These are phyloP conservation scores for Dasyurus viverrinus DNA, from an alignment of 2,113 vertebrate species.

Conservation along the genomic window DNA sequence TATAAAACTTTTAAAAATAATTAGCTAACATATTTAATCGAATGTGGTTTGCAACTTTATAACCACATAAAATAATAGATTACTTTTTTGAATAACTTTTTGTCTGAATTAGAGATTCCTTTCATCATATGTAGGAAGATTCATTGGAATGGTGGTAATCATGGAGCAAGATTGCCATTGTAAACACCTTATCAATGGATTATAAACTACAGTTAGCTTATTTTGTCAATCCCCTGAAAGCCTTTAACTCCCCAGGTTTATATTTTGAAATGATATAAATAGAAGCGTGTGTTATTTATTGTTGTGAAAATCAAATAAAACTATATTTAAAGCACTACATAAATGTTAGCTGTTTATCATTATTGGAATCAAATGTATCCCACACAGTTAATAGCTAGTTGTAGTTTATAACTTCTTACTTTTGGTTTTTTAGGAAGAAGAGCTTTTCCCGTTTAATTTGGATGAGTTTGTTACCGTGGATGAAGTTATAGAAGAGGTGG, in stretches of 20 bases:
- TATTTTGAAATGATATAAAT: not conserved
- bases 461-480: conserved; percentile 94
- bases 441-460: conserved; percentile 87
- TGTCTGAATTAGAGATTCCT: not conserved
- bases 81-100: not conserved
- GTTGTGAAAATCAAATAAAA: not conserved
- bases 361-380: not conserved
- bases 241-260: not conserved
- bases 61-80: not conserved
- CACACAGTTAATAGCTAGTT: not conserved
- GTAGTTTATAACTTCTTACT: not conserved
- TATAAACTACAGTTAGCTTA: not conserved
- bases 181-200: not conserved
- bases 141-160: conserved; percentile 28
- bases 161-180: not conserved
- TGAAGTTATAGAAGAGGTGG: conserved; percentile 87
- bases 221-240: not conserved
- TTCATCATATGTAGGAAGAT: conserved; percentile 40
- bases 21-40: not conserved
- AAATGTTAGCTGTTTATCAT: not conserved
- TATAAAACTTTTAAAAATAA: not conserved
- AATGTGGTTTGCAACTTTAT: not conserved
- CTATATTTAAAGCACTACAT: not conserved
- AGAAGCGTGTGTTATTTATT: not conserved
- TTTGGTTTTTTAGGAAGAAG: conserved; percentile 73